Evolutionary conservation across 2,797 vertebrate genomes (phyloP).

Genomic region (Gobio occitaniae): DNA sequence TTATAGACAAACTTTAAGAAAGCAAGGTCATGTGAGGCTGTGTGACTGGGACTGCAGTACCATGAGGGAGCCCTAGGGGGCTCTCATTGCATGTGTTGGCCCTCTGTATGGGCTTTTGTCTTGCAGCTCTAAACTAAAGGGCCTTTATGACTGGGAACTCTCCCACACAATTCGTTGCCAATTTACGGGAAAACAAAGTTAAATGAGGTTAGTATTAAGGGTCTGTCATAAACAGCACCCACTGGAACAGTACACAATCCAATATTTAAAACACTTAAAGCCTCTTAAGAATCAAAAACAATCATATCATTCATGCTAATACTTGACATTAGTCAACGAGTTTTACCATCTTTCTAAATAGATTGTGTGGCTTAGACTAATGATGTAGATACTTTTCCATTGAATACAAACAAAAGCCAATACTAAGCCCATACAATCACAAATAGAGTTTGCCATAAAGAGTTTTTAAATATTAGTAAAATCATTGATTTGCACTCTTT

Average conservation of each 20-base stretch:
- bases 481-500: background rate
- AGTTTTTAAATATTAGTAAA: background rate
- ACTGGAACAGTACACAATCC: background rate
- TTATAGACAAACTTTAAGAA: slow-evolving; percentile 12
- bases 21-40: slow-evolving; percentile 27
- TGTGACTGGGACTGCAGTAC: slow-evolving; percentile 3
- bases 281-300: slow-evolving; percentile 1
- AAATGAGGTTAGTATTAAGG: background rate
- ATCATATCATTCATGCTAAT: background rate
- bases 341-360: background rate
- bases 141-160: background rate
- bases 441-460: background rate
- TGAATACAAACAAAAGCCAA: background rate
- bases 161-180: slow-evolving; percentile 12
- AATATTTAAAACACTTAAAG: slow-evolving; percentile 6
- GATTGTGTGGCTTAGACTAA: background rate
- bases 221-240: slow-evolving; percentile 1
- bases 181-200: slow-evolving; percentile 13
- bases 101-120: background rate
- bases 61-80: background rate
- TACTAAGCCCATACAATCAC: too few relatives aligned
- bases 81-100: background rate
- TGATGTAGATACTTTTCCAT: background rate
- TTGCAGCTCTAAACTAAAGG: background rate
- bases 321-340: background rate